phyloP scores from a whole-genome alignment of 2,888 invertebrate genomes.

The Electrophaes corylata region DNA sequence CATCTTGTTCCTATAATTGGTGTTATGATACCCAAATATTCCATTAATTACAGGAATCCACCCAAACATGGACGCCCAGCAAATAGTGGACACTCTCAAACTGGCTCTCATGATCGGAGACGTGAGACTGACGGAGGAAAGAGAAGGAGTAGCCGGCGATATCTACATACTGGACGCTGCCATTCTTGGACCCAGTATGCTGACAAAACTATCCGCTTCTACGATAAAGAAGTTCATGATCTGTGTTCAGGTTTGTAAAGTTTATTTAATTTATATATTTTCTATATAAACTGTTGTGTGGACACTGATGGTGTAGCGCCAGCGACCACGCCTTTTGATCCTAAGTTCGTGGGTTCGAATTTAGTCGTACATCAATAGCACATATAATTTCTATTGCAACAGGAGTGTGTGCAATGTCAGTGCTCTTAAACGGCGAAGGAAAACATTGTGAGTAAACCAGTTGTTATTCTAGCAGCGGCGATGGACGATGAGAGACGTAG shows the following conservation, averaged over 20 bases:
- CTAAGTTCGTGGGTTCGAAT: no score
- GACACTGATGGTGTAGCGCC: no score
- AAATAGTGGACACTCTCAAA: conserved; percentile 90
- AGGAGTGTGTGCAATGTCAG: no score
- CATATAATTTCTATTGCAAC: no score
- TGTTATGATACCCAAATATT: no score
- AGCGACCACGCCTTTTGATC: no score
- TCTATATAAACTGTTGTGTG: background rate
- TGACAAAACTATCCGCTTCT: conserved; percentile 91
- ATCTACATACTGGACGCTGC: conserved; percentile 91
- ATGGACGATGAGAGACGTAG: no score
- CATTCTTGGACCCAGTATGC: conserved; percentile 89
- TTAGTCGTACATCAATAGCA: no score
- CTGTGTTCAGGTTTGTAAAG: conserved; percentile 86
- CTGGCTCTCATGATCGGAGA: conserved; percentile 94
- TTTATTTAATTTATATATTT: background rate
- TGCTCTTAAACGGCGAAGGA: no score
- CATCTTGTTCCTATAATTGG: no score
- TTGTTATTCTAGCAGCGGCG: no score
- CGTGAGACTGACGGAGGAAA: conserved; percentile 89
- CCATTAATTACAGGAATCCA: conserved; percentile 73
- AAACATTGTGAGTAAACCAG: no score
- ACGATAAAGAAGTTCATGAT: conserved; percentile 93
- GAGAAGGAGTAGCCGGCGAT: conserved; percentile 92
- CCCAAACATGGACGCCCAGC: conserved; percentile 86